Conservation (phyloP, 2,113 vertebrate species). For the Brachirus orientalis region DNA sequence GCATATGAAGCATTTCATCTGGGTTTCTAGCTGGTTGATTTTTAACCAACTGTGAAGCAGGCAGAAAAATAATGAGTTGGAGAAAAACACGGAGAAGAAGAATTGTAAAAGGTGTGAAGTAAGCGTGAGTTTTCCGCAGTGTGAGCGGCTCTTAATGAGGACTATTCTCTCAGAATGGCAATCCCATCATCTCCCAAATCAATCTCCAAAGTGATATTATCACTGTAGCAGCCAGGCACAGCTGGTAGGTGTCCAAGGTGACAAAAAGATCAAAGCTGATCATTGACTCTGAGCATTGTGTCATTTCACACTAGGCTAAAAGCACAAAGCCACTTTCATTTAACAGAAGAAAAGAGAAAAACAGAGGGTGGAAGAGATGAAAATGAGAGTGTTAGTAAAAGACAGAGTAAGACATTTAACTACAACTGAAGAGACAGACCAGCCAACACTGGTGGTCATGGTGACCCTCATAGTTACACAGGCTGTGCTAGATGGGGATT, state of each 20-base stretch:
- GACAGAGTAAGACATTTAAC: not conserved
- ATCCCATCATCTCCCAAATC: slow-evolving; percentile 61
- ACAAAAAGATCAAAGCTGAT: slow-evolving; percentile 69
- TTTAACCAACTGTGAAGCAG: slow-evolving; percentile 45
- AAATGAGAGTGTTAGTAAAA: not conserved
- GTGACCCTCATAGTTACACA: slow-evolving; percentile 19
- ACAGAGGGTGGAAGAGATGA: slow-evolving; percentile 7
- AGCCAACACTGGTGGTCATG: slow-evolving; percentile 2
- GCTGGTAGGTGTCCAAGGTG: slow-evolving; percentile 66
- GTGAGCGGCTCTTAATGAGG: slow-evolving; percentile 56
- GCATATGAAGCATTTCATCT: slow-evolving; percentile 47
- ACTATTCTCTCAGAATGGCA: slow-evolving; percentile 39
- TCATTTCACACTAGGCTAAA: slow-evolving; percentile 69
- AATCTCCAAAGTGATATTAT: slow-evolving; percentile 65
- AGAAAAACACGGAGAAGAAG: slow-evolving; percentile 38
- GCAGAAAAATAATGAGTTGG: slow-evolving; percentile 61
- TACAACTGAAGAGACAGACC: slow-evolving; percentile 21
- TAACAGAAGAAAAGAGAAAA: slow-evolving; percentile 47
- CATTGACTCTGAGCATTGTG: slow-evolving; percentile 65
- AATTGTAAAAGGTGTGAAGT: slow-evolving; percentile 43
- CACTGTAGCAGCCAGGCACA: slow-evolving; percentile 50
- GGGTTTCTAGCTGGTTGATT: slow-evolving; percentile 40
- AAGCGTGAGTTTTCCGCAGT: slow-evolving; percentile 47
- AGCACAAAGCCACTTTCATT: slow-evolving; percentile 49
- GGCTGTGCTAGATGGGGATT: not conserved